Conservation (phyloP, 1,140 invertebrate species). For the Epicauta chinensis region DNA sequence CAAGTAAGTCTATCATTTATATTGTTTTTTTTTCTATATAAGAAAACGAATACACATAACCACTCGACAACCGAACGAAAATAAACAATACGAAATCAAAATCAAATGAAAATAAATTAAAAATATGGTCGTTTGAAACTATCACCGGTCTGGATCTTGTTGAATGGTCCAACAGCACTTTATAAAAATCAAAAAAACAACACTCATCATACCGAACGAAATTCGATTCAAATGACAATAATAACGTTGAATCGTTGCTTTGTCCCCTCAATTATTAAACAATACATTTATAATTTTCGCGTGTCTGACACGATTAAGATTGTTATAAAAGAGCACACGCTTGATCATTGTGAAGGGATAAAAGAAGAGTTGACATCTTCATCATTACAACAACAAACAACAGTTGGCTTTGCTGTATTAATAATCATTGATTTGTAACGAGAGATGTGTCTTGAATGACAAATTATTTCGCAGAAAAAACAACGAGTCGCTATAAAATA, state of each 20-base stretch:
- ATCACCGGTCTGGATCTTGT: conserved; percentile 11
- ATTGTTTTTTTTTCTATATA: no score
- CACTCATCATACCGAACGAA: conserved; percentile 3
- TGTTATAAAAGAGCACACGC: no score
- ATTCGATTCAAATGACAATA: background rate
- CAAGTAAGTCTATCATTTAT: background rate
- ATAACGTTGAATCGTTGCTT: background rate
- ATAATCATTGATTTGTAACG: background rate
- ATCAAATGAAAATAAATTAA: background rate
- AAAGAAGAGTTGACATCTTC: conserved; percentile 8
- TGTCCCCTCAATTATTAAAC: conserved; percentile 1
- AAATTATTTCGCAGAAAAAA: background rate
- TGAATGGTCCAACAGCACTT: conserved; percentile 1
- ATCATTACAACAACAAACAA: background rate
- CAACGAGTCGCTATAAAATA: no score
- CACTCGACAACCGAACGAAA: no score
- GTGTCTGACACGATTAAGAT: background rate
- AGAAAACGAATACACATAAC: no score
- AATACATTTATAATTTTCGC: conserved; percentile 4
- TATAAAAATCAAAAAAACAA: background rate
- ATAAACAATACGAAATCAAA: no score
- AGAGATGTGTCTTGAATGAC: background rate
- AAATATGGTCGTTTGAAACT: background rate
- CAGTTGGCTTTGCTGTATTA: background rate
- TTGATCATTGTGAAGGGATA: background rate